Percentiles rank a stretch among this genome's conserved stretches.
Conservation (phyloP, 2,797 vertebrate species). For the Schizopygopsis pylzovi region DNA sequence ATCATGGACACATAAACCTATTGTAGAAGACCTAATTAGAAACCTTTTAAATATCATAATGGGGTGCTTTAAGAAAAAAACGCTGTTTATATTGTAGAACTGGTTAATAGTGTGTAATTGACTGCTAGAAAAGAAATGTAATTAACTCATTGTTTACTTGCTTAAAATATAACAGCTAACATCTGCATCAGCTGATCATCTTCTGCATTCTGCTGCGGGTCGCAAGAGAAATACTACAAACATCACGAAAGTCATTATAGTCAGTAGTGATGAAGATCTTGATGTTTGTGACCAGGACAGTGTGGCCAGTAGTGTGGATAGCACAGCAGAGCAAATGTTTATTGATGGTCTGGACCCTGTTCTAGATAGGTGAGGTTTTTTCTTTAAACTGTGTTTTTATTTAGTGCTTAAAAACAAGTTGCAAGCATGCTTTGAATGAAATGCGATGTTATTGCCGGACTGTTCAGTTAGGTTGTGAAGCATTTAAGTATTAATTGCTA, state of each 20-base stretch:
- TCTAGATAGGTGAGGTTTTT: conserved; percentile 17
- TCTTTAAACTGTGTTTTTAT: not conserved
- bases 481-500: not conserved
- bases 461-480: not conserved
- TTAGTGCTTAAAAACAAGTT: not conserved
- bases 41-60: not conserved
- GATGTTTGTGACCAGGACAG: conserved; percentile 10
- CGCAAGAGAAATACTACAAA: not conserved
- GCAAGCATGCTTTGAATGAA: not conserved
- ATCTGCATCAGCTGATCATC: not conserved
- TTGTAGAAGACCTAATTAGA: not conserved
- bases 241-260: not conserved
- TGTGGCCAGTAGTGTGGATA: conserved; percentile 30
- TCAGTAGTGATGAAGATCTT: conserved; percentile 1
- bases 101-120: not conserved
- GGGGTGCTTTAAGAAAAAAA: not conserved
- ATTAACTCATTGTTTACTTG: not conserved
- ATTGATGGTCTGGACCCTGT: conserved; percentile 29
- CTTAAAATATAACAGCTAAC: not conserved
- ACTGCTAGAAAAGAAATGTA: not conserved
- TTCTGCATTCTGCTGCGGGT: not conserved
- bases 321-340: conserved; percentile 31
- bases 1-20: not conserved
- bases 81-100: not conserved
- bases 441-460: not conserved